phyloP scores from a whole-genome alignment of 2,113 vertebrate species.

The Microtus ochrogaster region DNA sequence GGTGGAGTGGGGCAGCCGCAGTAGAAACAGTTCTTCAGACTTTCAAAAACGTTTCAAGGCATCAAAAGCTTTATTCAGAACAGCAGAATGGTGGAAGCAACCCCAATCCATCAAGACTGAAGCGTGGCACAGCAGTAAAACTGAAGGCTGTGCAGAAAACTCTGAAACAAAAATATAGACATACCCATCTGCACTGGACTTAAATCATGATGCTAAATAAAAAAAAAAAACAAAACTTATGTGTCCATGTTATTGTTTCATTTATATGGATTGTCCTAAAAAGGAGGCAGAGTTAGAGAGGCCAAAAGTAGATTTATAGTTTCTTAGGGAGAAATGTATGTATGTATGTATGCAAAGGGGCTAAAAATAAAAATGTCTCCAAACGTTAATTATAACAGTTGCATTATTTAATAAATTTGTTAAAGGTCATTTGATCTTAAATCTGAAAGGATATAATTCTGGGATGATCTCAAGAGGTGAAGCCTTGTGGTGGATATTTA shows the following conservation, averaged over 20 bases:
- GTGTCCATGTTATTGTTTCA: background rate
- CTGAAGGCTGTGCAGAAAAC: background rate
- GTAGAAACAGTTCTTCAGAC: background rate
- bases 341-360: background rate
- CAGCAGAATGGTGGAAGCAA: background rate
- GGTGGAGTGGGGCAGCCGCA: background rate
- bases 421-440: background rate
- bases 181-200: background rate
- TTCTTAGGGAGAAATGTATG: background rate
- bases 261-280: background rate
- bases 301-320: background rate
- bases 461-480: background rate
- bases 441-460: background rate
- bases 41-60: background rate
- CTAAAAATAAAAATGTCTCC: background rate
- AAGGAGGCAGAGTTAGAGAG: background rate
- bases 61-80: background rate
- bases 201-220: background rate
- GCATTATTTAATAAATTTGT: background rate
- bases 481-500: background rate
- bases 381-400: background rate
- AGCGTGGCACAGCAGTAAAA: background rate
- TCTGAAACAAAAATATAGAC: background rate
- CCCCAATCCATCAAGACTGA: background rate
- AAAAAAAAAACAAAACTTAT: background rate